Percentiles rank a stretch among this genome's conserved stretches.
phyloP scores from a whole-genome alignment of 2,113 vertebrate genomes.

The Gorsachius goisagi region DNA sequence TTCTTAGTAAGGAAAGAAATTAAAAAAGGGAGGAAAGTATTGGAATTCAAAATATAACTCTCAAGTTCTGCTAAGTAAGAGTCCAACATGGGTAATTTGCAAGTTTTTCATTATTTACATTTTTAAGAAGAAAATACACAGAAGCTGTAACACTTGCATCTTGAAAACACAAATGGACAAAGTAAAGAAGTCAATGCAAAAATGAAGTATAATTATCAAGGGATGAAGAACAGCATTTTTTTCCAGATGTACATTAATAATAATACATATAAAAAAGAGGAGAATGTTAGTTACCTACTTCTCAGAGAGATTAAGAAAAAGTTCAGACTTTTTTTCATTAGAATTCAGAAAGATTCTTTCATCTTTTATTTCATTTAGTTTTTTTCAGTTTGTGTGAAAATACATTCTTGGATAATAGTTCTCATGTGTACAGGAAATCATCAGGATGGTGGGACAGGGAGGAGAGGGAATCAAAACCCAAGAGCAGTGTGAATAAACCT shows the following conservation, averaged over 20 bases:
- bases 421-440: background rate
- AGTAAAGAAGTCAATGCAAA: background rate
- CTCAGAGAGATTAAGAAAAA: background rate
- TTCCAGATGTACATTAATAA: background rate
- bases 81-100: rapidly evolving
- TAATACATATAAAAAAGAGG: background rate
- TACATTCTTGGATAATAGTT: background rate
- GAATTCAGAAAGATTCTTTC: background rate
- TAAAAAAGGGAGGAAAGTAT: rapidly evolving
- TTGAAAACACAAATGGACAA: background rate
- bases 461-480: background rate
- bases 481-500: background rate
- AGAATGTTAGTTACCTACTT: background rate
- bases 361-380: background rate
- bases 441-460: rapidly evolving
- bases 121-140: background rate
- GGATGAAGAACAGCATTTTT: background rate
- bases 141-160: background rate
- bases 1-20: background rate
- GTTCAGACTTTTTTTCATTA: background rate
- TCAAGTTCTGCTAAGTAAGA: background rate
- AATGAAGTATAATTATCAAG: background rate
- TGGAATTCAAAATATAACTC: background rate
- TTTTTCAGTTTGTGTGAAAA: background rate
- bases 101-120: background rate